phyloP scores from a whole-genome alignment of 2,888 invertebrate species.

The Heliconius hortense region DNA sequence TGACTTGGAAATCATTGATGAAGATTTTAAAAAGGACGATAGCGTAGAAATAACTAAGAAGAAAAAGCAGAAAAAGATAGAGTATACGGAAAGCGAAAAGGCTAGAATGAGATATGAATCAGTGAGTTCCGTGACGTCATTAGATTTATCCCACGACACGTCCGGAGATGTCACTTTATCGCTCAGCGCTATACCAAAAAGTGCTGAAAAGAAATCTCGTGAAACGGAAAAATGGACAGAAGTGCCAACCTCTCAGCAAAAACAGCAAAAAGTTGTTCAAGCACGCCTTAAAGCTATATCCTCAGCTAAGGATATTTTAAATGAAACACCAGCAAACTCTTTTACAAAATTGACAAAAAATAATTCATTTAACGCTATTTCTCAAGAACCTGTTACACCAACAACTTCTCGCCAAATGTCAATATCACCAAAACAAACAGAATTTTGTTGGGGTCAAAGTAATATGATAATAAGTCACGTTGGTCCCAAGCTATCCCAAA shows the following conservation, averaged over 20 bases:
- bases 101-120: conserved; percentile 70
- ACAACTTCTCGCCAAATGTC: conserved; percentile 59
- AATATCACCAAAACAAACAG: conserved; percentile 63
- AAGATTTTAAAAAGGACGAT: conserved; percentile 77
- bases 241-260: conserved; percentile 68
- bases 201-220: conserved; percentile 55
- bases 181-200: conserved; percentile 62
- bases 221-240: conserved; percentile 75
- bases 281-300: conserved; percentile 74
- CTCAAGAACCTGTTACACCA: conserved; percentile 44
- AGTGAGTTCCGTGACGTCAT: conserved; percentile 68
- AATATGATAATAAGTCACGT: conserved; percentile 68
- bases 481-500: conserved; percentile 84
- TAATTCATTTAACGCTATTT: conserved; percentile 56
- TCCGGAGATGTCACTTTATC: conserved; percentile 71
- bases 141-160: conserved; percentile 67
- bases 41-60: conserved; percentile 61
- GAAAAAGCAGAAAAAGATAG: conserved; percentile 75
- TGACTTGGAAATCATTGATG: conserved; percentile 72
- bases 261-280: conserved; percentile 76
- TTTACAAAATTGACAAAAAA: conserved; percentile 70
- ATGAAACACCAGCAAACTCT: conserved; percentile 62
- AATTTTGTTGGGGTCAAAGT: conserved; percentile 60
- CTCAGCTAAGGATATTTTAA: conserved; percentile 66
- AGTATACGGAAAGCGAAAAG: conserved; percentile 73